phyloP scores from a whole-genome alignment of 2,113 vertebrate genomes.

The Onychostoma macrolepis region DNA sequence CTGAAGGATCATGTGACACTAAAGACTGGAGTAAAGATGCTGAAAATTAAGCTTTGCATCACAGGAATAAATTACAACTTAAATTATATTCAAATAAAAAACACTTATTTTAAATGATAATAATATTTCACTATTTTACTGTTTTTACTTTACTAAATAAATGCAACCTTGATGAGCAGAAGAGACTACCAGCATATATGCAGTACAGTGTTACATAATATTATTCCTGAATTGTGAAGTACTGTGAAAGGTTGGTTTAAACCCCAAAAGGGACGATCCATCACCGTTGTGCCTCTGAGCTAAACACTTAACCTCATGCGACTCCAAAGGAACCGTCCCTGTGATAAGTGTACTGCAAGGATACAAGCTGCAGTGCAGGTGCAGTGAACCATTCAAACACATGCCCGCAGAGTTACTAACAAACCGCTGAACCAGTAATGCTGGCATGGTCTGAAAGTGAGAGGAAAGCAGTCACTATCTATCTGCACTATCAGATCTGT shows the following conservation, averaged over 20 bases:
- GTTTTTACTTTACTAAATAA: neutral
- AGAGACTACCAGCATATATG: neutral
- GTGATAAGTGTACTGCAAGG: neutral
- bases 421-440: neutral
- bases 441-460: neutral
- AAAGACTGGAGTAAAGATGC: neutral
- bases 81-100: neutral
- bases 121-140: neutral
- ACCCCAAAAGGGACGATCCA: neutral
- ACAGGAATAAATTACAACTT: neutral
- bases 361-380: neutral
- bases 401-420: neutral
- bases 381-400: neutral
- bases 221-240: neutral
- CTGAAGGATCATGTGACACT: neutral
- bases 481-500: neutral
- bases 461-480: neutral
- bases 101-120: neutral
- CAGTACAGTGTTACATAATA: neutral
- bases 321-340: neutral
- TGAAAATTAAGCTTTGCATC: neutral
- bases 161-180: neutral
- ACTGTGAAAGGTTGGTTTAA: neutral
- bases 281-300: neutral
- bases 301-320: neutral